phyloP scores from a whole-genome alignment of 1,140 invertebrate species.

The Bombyx mandarina region DNA sequence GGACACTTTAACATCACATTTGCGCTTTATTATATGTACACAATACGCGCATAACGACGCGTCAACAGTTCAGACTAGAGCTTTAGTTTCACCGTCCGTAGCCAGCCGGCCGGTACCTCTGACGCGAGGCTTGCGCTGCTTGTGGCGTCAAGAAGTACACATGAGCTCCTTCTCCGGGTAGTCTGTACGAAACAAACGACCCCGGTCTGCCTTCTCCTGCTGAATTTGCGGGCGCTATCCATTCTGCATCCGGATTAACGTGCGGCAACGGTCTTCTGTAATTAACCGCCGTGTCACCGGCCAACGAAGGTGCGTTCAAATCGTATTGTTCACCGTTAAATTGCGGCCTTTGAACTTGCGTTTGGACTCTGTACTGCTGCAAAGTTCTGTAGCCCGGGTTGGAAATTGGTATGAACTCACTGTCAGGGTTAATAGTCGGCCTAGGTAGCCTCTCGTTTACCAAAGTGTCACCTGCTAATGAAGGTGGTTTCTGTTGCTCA shows the following conservation, averaged over 20 bases:
- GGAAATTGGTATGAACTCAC: slow-evolving; percentile 74
- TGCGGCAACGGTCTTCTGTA: slow-evolving; percentile 72
- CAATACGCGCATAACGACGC: slow-evolving; percentile 29
- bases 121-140: slow-evolving; percentile 71
- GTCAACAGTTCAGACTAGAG: slow-evolving; percentile 55
- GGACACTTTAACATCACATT: slow-evolving; percentile 69
- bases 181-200: slow-evolving; percentile 76
- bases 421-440: slow-evolving; percentile 76
- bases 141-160: slow-evolving; percentile 85
- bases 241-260: slow-evolving; percentile 79
- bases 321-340: slow-evolving; percentile 52
- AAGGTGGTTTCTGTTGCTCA: slow-evolving; percentile 46
- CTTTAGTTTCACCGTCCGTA: slow-evolving; percentile 67
- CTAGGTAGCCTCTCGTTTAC: slow-evolving; percentile 74
- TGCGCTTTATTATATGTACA: slow-evolving; percentile 66
- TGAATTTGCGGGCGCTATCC: slow-evolving; percentile 62
- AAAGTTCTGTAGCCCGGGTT: slow-evolving; percentile 60
- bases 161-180: slow-evolving; percentile 79
- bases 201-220: slow-evolving; percentile 66
- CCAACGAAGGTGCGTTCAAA: slow-evolving; percentile 61
- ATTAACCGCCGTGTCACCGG: slow-evolving; percentile 76
- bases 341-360: slow-evolving; percentile 35
- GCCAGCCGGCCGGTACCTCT: slow-evolving; percentile 58
- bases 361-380: slow-evolving; percentile 49
- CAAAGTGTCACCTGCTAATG: slow-evolving; percentile 73